Evolutionary conservation across 64 coral and sea anemone genomes (phyloP), one percentile per base, ranked within the genome.

Genomic region (Dendronephthya gigantea): DNA sequence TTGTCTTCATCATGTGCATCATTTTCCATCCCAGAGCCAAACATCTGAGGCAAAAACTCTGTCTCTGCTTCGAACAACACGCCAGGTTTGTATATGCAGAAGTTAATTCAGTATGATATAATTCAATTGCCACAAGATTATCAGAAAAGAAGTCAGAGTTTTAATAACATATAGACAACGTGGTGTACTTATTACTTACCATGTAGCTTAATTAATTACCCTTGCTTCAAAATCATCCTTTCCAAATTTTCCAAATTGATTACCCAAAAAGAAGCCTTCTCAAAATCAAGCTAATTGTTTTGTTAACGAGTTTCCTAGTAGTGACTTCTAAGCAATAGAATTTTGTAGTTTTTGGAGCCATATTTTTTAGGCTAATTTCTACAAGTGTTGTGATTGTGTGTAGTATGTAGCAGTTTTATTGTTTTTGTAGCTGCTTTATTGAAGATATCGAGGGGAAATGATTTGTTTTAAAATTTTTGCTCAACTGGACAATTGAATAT

Each of bases 391-490:
- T n/a, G n/a, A n/a, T n/a, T n/a, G n/a, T n/a, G n/a, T n/a, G n/a
- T n/a, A n/a, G n/a, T n/a, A n/a, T n/a, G n/a, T n/a, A n/a, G n/a
- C n/a, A n/a, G n/a, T n/a, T n/a, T n/a, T n/a, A n/a, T n/a, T n/a
- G n/a, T n/a, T n/a, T n/a, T n/a, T n/a, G n/a, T n/a, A n/a, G n/a
- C n/a, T n/a, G n/a, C n/a, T n/a, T n/a, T n/a, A n/a, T n/a, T n/a
- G n/a, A n/a, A n/a, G n/a, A n/a, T n/a, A n/a, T n/a, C n/a, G n/a
- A n/a, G n/a, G n/a, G n/a, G n/a, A n/a, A n/a, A n/a, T n/a, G n/a
- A n/a, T n/a, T n/a, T n/a, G n/a, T n/a, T n/a, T n/a, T 81, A 14
- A 72, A 76, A 76, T 87, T 84, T 55, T 48, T 82, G 14, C 69
- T 30, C 15, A 66, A 35, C 8, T 72, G 72, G 2, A 76, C 69